phyloP scores from a whole-genome alignment of 2,797 vertebrate genomes.

The Gallirallus australis region DNA sequence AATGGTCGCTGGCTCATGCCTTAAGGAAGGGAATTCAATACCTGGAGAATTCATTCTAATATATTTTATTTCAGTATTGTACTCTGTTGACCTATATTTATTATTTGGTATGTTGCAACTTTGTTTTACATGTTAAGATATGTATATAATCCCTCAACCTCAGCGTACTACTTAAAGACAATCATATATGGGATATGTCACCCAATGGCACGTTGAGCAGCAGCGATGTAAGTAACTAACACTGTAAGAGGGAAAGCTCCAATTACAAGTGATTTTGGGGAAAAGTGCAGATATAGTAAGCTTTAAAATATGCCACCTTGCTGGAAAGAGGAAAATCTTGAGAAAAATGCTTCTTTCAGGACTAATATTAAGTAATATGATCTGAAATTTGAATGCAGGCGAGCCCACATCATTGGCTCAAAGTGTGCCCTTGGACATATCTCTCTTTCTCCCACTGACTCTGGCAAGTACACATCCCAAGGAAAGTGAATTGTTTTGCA shows the following conservation, averaged over 20 bases:
- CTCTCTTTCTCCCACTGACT: neutral
- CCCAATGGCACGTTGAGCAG: neutral
- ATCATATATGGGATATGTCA: conserved; percentile 8
- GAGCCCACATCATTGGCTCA: neutral
- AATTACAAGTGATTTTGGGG: neutral
- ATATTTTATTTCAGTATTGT: conserved; percentile 59
- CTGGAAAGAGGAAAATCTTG: neutral
- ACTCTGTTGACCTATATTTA: conserved; percentile 58
- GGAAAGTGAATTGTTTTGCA: neutral
- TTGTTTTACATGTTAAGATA: conserved; percentile 43
- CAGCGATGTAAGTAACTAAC: neutral
- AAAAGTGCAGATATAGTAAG: neutral
- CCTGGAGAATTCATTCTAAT: conserved; percentile 44
- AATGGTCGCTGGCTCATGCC: neutral
- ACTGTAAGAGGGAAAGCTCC: neutral
- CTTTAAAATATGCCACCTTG: neutral
- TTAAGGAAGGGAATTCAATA: conserved; percentile 7
- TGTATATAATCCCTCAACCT: conserved; percentile 49
- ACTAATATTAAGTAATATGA: neutral
- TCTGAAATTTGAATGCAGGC: neutral
- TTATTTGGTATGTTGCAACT: conserved; percentile 49
- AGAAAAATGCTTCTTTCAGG: neutral
- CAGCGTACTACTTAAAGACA: conserved; percentile 24
- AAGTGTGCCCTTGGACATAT: neutral
- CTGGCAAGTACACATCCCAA: neutral